phyloP scores from a whole-genome alignment of 2,888 invertebrate species.

The Pristionchus maxplancki region DNA sequence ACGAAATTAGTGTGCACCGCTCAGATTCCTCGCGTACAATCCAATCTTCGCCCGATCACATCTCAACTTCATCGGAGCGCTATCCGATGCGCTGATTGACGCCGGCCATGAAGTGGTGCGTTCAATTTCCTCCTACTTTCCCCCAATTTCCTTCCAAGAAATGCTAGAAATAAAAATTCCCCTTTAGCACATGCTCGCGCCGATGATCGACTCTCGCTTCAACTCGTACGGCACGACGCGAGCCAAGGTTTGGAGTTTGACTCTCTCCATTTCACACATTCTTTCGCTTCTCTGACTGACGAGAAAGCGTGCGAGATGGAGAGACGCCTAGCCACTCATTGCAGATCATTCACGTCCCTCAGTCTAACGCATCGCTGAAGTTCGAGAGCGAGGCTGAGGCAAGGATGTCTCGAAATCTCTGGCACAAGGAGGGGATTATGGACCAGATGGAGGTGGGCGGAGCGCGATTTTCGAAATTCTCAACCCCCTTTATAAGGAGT shows the following conservation, averaged over 20 bases:
- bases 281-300: too few relatives aligned
- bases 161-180: too few relatives aligned
- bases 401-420: neutral
- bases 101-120: slow-evolving; percentile 40
- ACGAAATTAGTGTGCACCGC: too few relatives aligned
- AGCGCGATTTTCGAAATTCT: neutral
- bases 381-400: neutral
- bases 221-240: neutral
- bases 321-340: too few relatives aligned
- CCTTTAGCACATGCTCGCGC: slow-evolving; percentile 2
- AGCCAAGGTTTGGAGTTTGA: neutral
- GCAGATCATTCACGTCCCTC: slow-evolving; percentile 12
- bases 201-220: slow-evolving; percentile 19
- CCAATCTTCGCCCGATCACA: slow-evolving; percentile 20
- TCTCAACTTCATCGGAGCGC: slow-evolving; percentile 9
- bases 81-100: slow-evolving; percentile 21
- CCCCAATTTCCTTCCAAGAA: too few relatives aligned
- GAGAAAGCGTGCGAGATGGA: neutral
- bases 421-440: neutral
- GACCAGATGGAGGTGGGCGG: neutral
- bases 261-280: too few relatives aligned
- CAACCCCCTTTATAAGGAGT: neutral
- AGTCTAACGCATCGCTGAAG: neutral
- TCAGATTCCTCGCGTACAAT: slow-evolving; percentile 37
- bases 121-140: too few relatives aligned